A percentile compares a stretch with the other conserved stretches of the same genome.
Evolutionary conservation across 2,797 vertebrate species (phyloP).

Genomic region (Notolepis coatsorum): DNA sequence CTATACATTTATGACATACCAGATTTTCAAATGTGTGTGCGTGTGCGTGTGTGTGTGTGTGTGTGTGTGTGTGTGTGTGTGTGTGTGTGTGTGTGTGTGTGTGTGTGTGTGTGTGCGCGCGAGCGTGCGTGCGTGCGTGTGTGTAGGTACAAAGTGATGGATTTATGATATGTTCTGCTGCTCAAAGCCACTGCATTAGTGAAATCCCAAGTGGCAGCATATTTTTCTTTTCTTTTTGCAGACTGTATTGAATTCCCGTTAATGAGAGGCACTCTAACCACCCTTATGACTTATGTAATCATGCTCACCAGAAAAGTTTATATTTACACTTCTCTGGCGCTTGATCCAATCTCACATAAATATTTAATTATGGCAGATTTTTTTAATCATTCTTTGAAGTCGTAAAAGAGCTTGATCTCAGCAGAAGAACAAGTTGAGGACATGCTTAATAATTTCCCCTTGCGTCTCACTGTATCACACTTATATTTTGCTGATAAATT

Average conservation of each 20-base stretch:
- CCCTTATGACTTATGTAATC: conserved; percentile 25
- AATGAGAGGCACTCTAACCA: conserved; percentile 14
- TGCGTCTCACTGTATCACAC: conserved; percentile 2
- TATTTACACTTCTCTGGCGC: conserved; percentile 15
- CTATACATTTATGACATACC: too few species aligned
- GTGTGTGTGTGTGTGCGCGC: not conserved
- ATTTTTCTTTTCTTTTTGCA: too few species aligned
- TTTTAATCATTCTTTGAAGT: conserved; percentile 35
- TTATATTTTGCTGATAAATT: conserved; percentile 43
- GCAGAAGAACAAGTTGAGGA: conserved; percentile 3
- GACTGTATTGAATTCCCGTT: conserved; percentile 2
- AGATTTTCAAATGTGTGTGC: too few species aligned
- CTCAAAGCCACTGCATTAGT: not conserved
- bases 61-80: conserved; percentile 10
- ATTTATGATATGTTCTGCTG: not conserved
- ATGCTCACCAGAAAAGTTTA: conserved; percentile 11
- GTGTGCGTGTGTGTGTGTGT: conserved; percentile 9
- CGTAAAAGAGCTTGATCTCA: conserved; percentile 25
- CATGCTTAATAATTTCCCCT: conserved; percentile 19
- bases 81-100: conserved; percentile 9
- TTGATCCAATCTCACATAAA: conserved; percentile 34
- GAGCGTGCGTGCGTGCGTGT: not conserved
- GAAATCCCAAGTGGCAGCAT: not conserved
- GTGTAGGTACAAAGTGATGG: conserved; percentile 14
- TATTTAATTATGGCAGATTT: conserved; percentile 19